phyloP scores from a whole-genome alignment of 2,888 invertebrate species.

The Andrena hattorfiana region DNA sequence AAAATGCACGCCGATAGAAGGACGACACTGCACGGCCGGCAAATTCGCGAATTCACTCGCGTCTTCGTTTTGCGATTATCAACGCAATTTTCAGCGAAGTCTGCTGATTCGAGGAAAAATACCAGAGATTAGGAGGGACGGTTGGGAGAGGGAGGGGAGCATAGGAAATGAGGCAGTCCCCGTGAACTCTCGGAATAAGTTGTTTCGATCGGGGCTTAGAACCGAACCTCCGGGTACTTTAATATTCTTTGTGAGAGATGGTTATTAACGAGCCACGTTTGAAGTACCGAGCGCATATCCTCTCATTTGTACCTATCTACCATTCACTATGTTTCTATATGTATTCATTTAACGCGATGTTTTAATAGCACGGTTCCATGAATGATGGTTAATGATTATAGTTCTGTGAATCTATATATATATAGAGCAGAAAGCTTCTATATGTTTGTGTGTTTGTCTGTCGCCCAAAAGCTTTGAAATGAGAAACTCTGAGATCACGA shows the following conservation, averaged over 20 bases:
- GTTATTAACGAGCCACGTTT: no score
- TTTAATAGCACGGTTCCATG: background rate
- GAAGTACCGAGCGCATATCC: no score
- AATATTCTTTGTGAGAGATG: background rate
- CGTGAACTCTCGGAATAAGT: background rate
- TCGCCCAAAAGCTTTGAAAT: no score
- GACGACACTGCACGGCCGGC: background rate
- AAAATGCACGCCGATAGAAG: background rate
- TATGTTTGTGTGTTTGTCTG: no score
- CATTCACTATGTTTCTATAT: background rate
- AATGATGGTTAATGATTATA: constrained; percentile 3
- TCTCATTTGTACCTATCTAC: no score
- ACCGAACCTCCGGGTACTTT: background rate
- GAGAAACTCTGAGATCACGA: no score
- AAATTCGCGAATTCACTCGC: constrained; percentile 25
- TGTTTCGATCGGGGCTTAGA: background rate
- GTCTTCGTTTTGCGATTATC: constrained; percentile 43
- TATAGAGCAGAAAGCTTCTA: no score
- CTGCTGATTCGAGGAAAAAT: constrained; percentile 43
- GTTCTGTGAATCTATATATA: no score
- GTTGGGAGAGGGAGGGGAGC: background rate
- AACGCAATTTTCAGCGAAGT: constrained; percentile 33
- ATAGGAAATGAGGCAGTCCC: constrained; percentile 2
- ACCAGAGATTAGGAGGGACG: constrained; percentile 16
- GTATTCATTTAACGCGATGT: background rate